phyloP scores from a whole-genome alignment of 2,888 invertebrate genomes.

The Tigriopus californicus region DNA sequence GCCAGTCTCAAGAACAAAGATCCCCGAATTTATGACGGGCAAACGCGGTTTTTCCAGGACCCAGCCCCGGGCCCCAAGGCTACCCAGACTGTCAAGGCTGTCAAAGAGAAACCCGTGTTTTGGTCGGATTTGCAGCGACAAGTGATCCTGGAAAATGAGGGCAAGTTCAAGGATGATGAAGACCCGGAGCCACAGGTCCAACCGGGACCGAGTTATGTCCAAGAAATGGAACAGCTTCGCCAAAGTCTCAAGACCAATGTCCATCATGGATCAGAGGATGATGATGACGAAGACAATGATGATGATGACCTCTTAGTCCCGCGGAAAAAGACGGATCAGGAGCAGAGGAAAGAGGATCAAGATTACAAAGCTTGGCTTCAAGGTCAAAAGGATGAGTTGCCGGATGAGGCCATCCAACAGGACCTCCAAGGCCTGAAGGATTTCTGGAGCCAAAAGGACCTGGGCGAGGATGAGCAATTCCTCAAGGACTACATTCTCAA shows the following conservation, averaged over 20 bases:
- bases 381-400: constrained; percentile 43
- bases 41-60: constrained; percentile 46
- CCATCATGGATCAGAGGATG: constrained; percentile 25
- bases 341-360: constrained; percentile 24
- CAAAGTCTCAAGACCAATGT: constrained; percentile 40
- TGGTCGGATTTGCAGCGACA: constrained; percentile 61
- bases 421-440: constrained; percentile 55
- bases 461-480: constrained; percentile 69
- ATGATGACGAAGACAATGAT: constrained; percentile 28
- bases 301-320: constrained; percentile 30
- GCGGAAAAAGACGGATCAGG: not conserved
- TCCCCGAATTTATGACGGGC: constrained; percentile 66
- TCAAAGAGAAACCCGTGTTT: constrained; percentile 36
- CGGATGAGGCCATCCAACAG: constrained; percentile 31
- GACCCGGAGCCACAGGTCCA: not conserved
- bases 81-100: not conserved
- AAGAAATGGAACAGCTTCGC: constrained; percentile 46
- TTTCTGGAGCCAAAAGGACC: constrained; percentile 61
- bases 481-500: constrained; percentile 79
- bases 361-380: constrained; percentile 61
- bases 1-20: constrained; percentile 69
- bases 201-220: constrained; percentile 34
- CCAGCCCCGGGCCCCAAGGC: too few species aligned
- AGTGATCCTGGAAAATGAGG: constrained; percentile 47
- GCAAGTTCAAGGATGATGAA: constrained; percentile 22